These are phyloP conservation scores for Eurystomus gularis DNA, from an alignment of 2,113 vertebrate genomes.

Conservation along the genomic window DNA sequence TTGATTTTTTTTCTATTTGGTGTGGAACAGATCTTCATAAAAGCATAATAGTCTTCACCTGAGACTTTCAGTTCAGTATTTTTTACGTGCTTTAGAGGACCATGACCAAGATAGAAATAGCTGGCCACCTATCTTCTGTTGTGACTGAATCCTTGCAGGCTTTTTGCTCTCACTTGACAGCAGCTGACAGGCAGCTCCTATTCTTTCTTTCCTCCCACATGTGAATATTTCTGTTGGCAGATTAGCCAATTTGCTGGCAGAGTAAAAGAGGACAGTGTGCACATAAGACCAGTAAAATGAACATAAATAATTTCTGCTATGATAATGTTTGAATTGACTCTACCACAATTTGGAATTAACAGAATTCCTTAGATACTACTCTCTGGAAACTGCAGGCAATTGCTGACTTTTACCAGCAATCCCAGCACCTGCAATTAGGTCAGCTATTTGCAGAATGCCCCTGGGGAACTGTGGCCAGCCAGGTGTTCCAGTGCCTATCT, in stretches of 20 bases:
- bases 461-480: not conserved
- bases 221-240: not conserved
- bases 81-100: not conserved
- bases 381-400: not conserved
- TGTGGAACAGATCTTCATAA: not conserved
- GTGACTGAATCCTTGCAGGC: not conserved
- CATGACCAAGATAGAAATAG: not conserved
- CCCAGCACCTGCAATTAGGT: constrained; percentile 42
- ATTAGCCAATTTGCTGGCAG: not conserved
- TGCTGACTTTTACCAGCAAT: not conserved
- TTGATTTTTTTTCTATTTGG: not conserved
- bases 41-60: not conserved
- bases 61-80: not conserved
- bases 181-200: not conserved
- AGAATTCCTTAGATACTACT: not conserved
- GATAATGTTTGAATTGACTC: not conserved
- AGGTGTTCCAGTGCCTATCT: constrained; percentile 11
- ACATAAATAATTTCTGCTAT: constrained; percentile 15
- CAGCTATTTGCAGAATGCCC: constrained; percentile 34
- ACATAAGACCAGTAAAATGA: not conserved
- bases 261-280: not conserved
- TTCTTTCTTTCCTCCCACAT: not conserved
- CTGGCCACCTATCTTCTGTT: not conserved
- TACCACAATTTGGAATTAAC: not conserved
- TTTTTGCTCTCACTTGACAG: not conserved